Conservation (phyloP, 2,113 vertebrate genomes). For the Cyanoramphus novaezelandiae region DNA sequence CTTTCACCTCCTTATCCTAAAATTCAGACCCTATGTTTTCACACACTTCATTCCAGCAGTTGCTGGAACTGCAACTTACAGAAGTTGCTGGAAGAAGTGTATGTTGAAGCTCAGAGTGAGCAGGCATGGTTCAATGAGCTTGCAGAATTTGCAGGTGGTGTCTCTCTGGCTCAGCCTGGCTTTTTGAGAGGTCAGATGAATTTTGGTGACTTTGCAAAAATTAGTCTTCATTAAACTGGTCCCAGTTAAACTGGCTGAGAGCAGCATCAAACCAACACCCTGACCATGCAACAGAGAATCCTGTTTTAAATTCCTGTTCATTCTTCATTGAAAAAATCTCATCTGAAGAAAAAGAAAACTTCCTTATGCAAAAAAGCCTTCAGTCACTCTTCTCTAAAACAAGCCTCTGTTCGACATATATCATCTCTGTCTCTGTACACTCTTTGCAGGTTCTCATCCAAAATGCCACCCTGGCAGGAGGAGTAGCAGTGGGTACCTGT, state of each 20-base stretch:
- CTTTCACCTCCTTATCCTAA: neutral
- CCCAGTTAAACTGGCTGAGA: neutral
- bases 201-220: neutral
- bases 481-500: conserved; percentile 94
- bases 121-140: neutral
- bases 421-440: neutral
- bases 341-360: neutral
- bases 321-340: neutral
- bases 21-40: neutral
- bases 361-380: neutral
- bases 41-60: neutral
- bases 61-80: neutral
- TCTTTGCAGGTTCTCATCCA: conserved; percentile 89
- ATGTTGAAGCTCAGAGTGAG: neutral
- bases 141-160: neutral
- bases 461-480: conserved; percentile 94
- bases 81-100: neutral
- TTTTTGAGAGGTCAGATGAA: neutral
- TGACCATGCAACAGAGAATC: neutral
- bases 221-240: neutral
- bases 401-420: neutral
- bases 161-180: neutral
- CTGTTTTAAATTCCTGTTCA: neutral
- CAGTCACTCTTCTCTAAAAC: neutral
- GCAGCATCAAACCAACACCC: neutral